A percentile compares a stretch with the other conserved stretches of the same genome.
Evolutionary conservation across 1,140 invertebrate species (phyloP).

Genomic region (Reticulitermes speratus): DNA sequence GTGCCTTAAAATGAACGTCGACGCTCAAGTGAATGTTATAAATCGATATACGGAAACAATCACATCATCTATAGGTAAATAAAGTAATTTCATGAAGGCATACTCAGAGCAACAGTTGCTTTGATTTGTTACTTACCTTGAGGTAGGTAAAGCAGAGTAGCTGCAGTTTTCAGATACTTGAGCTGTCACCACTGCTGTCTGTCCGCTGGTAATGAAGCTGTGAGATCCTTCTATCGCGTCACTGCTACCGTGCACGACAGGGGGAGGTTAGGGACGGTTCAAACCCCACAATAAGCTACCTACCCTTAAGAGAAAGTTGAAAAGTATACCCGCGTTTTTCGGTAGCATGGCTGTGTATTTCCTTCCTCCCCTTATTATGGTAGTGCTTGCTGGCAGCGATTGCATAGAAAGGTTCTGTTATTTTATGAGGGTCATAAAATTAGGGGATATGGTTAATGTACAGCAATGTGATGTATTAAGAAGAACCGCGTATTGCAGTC

Average conservation of each 20-base stretch:
- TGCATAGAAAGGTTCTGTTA: neutral
- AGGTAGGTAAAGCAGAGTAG: neutral
- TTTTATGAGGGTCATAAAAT: neutral
- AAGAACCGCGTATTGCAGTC: no score
- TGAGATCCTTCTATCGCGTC: neutral
- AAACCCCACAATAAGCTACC: neutral
- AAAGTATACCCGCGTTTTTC: neutral
- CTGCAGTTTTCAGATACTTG: neutral
- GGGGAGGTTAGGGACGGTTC: neutral
- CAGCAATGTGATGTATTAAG: no score
- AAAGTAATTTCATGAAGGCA: no score
- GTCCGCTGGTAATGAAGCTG: neutral
- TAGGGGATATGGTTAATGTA: neutral
- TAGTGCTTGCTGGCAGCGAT: neutral
- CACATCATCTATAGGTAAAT: no score
- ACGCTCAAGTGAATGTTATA: no score
- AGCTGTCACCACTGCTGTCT: neutral
- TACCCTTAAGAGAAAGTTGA: constrained; percentile 14
- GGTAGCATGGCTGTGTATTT: neutral
- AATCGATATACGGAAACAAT: no score
- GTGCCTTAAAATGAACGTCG: no score
- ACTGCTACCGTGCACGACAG: neutral
- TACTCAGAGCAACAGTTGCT: no score
- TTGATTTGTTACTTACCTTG: neutral
- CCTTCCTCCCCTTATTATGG: neutral